phyloP scores from a whole-genome alignment of 1,140 invertebrate species.

The Calycopis cecrops region DNA sequence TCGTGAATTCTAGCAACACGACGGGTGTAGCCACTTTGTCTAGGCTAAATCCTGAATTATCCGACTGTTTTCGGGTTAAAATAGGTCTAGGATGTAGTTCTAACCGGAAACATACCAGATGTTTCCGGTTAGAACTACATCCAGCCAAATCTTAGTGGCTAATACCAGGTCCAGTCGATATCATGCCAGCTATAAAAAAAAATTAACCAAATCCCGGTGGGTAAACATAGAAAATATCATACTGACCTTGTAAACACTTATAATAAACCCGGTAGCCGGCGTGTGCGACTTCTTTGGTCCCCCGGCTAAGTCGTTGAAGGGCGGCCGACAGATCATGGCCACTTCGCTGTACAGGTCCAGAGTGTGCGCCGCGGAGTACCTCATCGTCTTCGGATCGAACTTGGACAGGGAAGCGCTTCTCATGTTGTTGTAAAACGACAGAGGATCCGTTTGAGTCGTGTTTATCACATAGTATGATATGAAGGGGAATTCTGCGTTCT shows the following conservation, averaged over 20 bases:
- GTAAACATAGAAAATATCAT: conserved; percentile 9
- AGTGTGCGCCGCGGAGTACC: conserved; percentile 89
- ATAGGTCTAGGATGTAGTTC: too few relatives aligned
- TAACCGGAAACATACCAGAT: too few relatives aligned
- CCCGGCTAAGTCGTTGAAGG: conserved; percentile 83
- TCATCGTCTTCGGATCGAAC: conserved; percentile 87
- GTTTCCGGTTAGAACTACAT: too few relatives aligned
- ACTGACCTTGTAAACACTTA: conserved; percentile 90
- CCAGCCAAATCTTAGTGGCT: too few relatives aligned
- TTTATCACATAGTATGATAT: conserved; percentile 94
- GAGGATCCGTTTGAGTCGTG: conserved; percentile 87
- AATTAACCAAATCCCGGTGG: too few relatives aligned
- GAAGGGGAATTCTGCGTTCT: conserved; percentile 92
- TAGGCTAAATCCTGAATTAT: too few relatives aligned
- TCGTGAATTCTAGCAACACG: too few relatives aligned
- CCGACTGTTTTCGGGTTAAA: too few relatives aligned
- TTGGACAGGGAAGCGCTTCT: conserved; percentile 86
- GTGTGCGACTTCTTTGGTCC: conserved; percentile 84
- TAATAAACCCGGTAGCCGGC: conserved; percentile 89
- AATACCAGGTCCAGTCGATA: too few relatives aligned
- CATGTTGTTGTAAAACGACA: conserved; percentile 88
- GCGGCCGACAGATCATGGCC: conserved; percentile 91
- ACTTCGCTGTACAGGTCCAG: conserved; percentile 92
- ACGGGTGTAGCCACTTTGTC: too few relatives aligned
- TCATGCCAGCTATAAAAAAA: too few relatives aligned